Evolutionary conservation across 1,140 invertebrate genomes (phyloP), one percentile per base, ranked within the genome.

Genomic region (Drosophila mojavensis): DNA sequence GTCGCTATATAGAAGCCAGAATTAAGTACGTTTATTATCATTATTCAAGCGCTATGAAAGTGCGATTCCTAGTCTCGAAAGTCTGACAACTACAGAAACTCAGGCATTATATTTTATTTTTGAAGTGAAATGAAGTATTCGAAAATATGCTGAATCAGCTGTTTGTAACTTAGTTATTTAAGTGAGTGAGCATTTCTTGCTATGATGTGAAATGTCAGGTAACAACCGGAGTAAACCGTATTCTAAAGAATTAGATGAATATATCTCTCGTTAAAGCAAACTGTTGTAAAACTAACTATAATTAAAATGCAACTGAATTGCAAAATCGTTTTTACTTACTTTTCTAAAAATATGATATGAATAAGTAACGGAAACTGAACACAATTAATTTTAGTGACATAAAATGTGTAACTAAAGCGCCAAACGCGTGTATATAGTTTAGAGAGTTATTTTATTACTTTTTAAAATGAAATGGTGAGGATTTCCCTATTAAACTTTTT

Each of bases 31-130:
- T n/a, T 36, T 26, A 28, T 47, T 7, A 45, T 10, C 24, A 45
- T 48, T 24, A 48, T 55, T 69, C n/a, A 15, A 47, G 65, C 58
- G 65, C 71, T 74, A 56, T 58, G 65, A 36, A 74, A 51, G 65
- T 51, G 58, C 45, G 48, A 51, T 51, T 69, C 58, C 71, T 74
- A 74, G 71, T 74, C 71, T 74, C 20, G 11, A 69, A 58, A 69
- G 65, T 74, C 65, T 74, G 71, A 74, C 43, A 56, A 13, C 48
- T 28, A 41, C 53, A 54, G 17, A 61, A 73, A 68, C 65, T 74
- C 65, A 56, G 65, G 58, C 65, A 62, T 20, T 58, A 41, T 15
- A 60, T 56, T 55, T 61, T 48, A 41, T 50, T 60, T 61, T n/a
- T 58, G 20, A 61, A 64, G 33, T 15, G n/a, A 69, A 50, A 50